Evolutionary conservation across 2,888 invertebrate genomes (phyloP), one percentile per base, ranked within the genome.

Genomic region (Himalopsyche japonica): DNA sequence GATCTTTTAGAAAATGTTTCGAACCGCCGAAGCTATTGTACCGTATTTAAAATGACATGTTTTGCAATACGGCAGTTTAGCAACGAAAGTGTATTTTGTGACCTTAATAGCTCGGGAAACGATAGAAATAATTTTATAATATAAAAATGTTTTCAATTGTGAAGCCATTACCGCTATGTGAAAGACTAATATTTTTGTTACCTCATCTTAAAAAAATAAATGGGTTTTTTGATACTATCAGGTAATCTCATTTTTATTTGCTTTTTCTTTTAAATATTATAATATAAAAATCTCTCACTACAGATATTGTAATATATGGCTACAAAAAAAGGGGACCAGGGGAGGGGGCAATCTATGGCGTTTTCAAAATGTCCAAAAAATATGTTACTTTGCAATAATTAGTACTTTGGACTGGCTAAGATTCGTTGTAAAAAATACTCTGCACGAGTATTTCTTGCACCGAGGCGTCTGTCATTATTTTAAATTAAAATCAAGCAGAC

Each of bases 201-300:
- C 79, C 47, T 78, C 24, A 76, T 83, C 83, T 83, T 83, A 83
- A 83, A 83, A 83, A 83, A 83, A 83, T 83, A 83, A 83, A 76
- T 80, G 83, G 83, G 80, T 83, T 83, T 34, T 76, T 76, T 18
- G 32, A 80, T 80, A 80, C 70, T 76, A 57, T 70, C 79, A 82
- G 77, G 32, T 78, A 77, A 82, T 64, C 77, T 57, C 43, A 70
- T 27, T 34, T 81, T 82, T 82, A 37, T 82, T 77, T 82, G 32
- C 20, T 78, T 82, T 82, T 77, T 78, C 78, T 82, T 82, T 70
- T 70, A 70, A 57, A 57, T 82, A 82, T 78, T 77, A 37, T 57
- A 57, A 77, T 78, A 78, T 82, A 82, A 82, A 80, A 82, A 78
- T 78, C 82, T 78, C 49, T 77, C 43, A 82, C 48, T 34, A 78